These are phyloP conservation scores for Leptinotarsa haldemani DNA, from an alignment of 2,888 invertebrate species.

Conservation along the genomic window DNA sequence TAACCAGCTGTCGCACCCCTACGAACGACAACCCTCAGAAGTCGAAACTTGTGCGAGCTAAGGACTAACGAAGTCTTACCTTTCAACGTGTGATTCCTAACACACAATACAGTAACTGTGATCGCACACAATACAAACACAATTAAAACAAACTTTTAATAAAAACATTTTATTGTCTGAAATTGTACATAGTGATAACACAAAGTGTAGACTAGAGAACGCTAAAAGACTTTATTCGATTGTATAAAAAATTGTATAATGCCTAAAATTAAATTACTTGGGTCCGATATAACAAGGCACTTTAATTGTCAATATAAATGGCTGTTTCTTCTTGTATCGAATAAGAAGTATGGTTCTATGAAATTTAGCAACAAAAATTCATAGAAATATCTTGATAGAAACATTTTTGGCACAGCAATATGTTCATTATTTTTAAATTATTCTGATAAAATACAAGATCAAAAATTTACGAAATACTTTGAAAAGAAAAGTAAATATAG, in stretches of 20 bases:
- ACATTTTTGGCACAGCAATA: too few relatives aligned
- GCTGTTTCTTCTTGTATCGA: slow-evolving; percentile 32
- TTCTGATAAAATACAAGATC: too few relatives aligned
- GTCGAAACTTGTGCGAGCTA: too few relatives aligned
- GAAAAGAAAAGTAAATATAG: too few relatives aligned
- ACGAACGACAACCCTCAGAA: too few relatives aligned
- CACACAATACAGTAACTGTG: too few relatives aligned
- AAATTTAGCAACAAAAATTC: background rate
- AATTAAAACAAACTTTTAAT: slow-evolving; percentile 1
- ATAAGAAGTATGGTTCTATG: background rate
- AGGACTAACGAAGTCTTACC: too few relatives aligned
- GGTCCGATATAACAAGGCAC: slow-evolving; percentile 30
- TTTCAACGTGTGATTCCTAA: too few relatives aligned
- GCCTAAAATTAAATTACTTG: slow-evolving; percentile 16
- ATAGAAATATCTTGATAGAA: too few relatives aligned
- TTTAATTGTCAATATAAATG: slow-evolving; percentile 30
- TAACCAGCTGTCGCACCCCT: too few relatives aligned
- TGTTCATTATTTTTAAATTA: too few relatives aligned
- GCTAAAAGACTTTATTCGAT: slow-evolving; percentile 2
- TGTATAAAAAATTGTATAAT: slow-evolving; percentile 10
- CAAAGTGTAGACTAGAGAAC: slow-evolving; percentile 18
- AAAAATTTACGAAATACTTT: too few relatives aligned
- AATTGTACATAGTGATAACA: slow-evolving; percentile 15
- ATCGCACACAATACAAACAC: background rate
- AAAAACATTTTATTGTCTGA: slow-evolving; percentile 16